These are phyloP conservation scores for Arrhamphus sclerolepis DNA, from an alignment of 2,797 vertebrate species.

Conservation along the genomic window DNA sequence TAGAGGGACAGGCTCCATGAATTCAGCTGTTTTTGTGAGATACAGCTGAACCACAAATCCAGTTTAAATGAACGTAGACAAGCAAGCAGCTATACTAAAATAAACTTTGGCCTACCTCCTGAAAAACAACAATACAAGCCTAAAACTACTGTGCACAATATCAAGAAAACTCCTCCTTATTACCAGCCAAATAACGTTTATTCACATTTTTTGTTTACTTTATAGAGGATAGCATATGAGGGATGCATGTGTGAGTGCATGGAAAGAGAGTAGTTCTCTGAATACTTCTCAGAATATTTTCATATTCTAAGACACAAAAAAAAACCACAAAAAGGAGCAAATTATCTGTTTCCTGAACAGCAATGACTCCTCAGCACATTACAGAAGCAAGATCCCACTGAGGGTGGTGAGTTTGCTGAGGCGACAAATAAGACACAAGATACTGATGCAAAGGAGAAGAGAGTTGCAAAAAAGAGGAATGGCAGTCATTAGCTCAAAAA, in stretches of 20 bases:
- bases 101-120: background rate
- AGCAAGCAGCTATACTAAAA: background rate
- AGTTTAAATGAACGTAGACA: constrained; percentile 2
- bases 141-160: background rate
- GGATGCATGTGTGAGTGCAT: background rate
- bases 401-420: constrained; percentile 14
- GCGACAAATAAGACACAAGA: constrained; percentile 30
- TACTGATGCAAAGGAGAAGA: constrained; percentile 12
- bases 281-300: background rate
- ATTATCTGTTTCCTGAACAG: constrained; percentile 12
- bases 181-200: background rate
- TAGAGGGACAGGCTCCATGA: background rate
- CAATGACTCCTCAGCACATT: constrained; percentile 6
- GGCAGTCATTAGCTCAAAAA: constrained; percentile 60
- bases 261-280: background rate
- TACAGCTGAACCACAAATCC: constrained; percentile 7
- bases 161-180: background rate
- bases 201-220: background rate
- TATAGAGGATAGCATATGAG: too few relatives aligned
- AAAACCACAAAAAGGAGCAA: constrained; percentile 2
- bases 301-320: background rate
- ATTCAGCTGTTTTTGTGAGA: constrained; percentile 12
- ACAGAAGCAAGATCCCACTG: constrained; percentile 14
- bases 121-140: background rate
- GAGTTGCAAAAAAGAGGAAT: constrained; percentile 25